phyloP scores from a whole-genome alignment of 92 coral and sea anemone species.

The Heliopora coerulea region DNA sequence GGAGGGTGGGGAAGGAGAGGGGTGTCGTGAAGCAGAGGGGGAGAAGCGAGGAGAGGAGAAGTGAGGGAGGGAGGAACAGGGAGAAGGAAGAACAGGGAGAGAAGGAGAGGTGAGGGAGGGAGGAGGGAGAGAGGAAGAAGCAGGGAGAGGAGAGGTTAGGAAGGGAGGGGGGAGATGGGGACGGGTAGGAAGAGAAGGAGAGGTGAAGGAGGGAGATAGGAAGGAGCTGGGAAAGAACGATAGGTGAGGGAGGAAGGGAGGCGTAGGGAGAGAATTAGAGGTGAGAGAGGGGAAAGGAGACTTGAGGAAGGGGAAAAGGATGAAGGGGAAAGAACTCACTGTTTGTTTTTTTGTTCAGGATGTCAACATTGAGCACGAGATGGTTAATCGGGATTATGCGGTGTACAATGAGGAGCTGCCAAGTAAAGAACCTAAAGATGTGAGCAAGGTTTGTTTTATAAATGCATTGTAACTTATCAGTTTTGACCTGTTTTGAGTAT shows the following conservation, averaged over 20 bases:
- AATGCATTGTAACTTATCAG: too few species aligned
- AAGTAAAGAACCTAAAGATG: not conserved
- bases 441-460: too few species aligned
- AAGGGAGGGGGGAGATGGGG: too few species aligned
- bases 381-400: slow-evolving; percentile 67
- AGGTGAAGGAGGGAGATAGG: too few species aligned
- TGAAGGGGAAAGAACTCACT: not conserved
- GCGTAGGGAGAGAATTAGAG: not conserved
- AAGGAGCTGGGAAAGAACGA: slow-evolving; percentile 9
- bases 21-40: not conserved
- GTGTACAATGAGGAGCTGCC: slow-evolving; percentile 35
- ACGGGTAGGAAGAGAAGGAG: too few species aligned
- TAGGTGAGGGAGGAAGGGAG: not conserved
- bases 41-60: too few species aligned
- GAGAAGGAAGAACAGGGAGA: too few species aligned
- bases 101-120: too few species aligned
- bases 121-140: too few species aligned
- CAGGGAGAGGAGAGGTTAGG: too few species aligned
- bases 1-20: not conserved
- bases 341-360: slow-evolving; percentile 52
- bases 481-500: too few species aligned
- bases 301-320: not conserved
- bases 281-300: not conserved
- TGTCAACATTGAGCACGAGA: slow-evolving; percentile 70
- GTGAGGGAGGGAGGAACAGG: too few species aligned